Base-by-base conservation (phyloP, 2,113 vertebrate species). In the Uropsilus gracilis region DNA sequence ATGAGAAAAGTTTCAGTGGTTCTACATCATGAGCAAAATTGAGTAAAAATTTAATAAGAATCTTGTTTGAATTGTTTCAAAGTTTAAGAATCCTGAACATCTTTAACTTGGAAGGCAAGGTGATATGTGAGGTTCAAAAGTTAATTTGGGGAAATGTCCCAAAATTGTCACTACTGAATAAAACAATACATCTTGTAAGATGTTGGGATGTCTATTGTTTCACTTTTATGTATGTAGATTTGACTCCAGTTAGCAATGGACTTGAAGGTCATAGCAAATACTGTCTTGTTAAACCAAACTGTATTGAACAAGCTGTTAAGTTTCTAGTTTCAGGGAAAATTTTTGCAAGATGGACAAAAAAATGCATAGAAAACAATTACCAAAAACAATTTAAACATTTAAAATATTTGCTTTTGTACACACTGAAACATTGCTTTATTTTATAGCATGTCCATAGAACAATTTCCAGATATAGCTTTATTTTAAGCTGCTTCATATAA, bases 321-420 rank as follows among this genome's bases (percentile, higher is more conserved):
- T 55, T 96, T 32, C 73, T 91, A 28, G 57, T 48, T 44, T 1
- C 17, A 84, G 59, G 50, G 34, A 82, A 78, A 76, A 68, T 26
- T 61, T 42, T 66, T 76, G 63, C 50, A 91, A 95, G 76, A 66
- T 63, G 44, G 92, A 69, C 63, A 91, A 66, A 84, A 84, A 83
- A 64, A n/a, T 46, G 88, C 82, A 87, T 26, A n/a, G n/a, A 17
- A 85, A 0, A 93, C 78, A 90, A 63, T 75, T 69, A 71, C 55
- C 75, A 82, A 92, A 78, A 84, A 8, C 85, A 95, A 87, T 48
- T 59, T 78, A 89, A 97, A 93, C 81, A 95, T 50, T 89, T 91
- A 94, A 96, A 94, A 81, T 85, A 81, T 57, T 77, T 84, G 42
- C 87, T 48, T 68, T 81, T 77, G 26, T 96, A 48, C n/a, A 86